Evolutionary conservation across 2,797 vertebrate genomes (phyloP).

Genomic region (Oreonectes daqikongensis): DNA sequence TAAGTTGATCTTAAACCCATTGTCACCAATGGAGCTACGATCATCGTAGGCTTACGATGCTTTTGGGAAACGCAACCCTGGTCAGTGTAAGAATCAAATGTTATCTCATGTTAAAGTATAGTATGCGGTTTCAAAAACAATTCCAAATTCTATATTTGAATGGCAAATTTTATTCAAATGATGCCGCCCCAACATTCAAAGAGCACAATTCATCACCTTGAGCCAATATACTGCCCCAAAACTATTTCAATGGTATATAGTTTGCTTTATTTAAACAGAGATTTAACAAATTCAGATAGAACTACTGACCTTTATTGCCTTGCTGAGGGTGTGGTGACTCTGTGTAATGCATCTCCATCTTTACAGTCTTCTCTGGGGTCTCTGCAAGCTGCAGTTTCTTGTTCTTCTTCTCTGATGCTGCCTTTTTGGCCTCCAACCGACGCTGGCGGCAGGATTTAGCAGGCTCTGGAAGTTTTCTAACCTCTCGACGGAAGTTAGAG

Average conservation of each 20-base stretch:
- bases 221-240: not conserved
- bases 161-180: not conserved
- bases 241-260: not conserved
- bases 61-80: no score
- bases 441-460: conserved; percentile 96
- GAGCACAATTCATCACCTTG: no score
- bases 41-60: no score
- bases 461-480: conserved; percentile 91
- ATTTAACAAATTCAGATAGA: conserved; percentile 8
- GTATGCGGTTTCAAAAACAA: not conserved
- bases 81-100: not conserved
- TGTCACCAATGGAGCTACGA: no score
- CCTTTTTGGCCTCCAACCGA: conserved; percentile 91
- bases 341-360: conserved; percentile 65
- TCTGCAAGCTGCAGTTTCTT: conserved; percentile 86
- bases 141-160: not conserved
- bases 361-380: conserved; percentile 86
- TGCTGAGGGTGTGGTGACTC: conserved; percentile 68
- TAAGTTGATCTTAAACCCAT: no score
- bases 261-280: no score
- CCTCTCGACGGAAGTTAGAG: conserved; percentile 88
- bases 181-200: not conserved
- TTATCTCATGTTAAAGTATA: not conserved
- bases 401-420: conserved; percentile 92
- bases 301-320: conserved; percentile 76